phyloP scores from a whole-genome alignment of 2,797 vertebrate genomes.

The Triplophysa bombifrons region DNA sequence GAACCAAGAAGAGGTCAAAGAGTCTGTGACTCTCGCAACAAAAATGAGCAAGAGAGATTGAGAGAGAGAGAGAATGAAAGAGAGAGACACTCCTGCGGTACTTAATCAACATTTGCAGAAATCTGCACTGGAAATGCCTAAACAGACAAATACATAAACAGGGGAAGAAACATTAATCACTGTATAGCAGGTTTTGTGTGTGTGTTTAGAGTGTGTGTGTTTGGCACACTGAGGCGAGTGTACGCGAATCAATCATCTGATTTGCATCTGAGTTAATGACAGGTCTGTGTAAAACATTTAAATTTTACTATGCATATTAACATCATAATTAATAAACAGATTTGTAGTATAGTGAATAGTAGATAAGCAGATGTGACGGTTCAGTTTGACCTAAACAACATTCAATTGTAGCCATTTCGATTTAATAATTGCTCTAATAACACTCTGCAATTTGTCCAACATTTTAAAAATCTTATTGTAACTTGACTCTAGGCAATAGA shows the following conservation, averaged over 20 bases:
- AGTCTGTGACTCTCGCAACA: constrained; percentile 60
- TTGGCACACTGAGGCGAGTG: constrained; percentile 8
- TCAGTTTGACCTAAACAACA: neutral
- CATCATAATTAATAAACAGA: constrained; percentile 15
- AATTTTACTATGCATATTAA: neutral
- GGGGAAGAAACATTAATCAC: constrained; percentile 46
- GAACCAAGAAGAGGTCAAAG: constrained; percentile 69
- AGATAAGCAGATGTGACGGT: neutral
- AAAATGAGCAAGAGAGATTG: constrained; percentile 9
- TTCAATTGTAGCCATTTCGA: neutral
- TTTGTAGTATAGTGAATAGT: neutral
- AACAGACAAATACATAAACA: constrained; percentile 50
- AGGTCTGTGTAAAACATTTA: constrained; percentile 25
- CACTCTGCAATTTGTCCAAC: neutral
- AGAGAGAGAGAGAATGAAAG: constrained; percentile 33
- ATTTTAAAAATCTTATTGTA: neutral
- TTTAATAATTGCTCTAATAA: constrained; percentile 9
- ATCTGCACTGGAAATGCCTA: constrained; percentile 53
- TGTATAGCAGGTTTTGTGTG: neutral
- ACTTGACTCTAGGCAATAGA: constrained; percentile 11
- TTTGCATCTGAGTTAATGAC: constrained; percentile 41
- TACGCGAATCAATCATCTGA: constrained; percentile 43
- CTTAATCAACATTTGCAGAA: constrained; percentile 63
- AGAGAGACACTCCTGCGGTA: constrained; percentile 53
- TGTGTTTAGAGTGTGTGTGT: constrained; percentile 14